A percentile compares a stretch with the other conserved stretches of the same genome.
These are phyloP conservation scores for Ptyas mucosa DNA, from an alignment of 2,113 vertebrate genomes.

Conservation along the genomic window DNA sequence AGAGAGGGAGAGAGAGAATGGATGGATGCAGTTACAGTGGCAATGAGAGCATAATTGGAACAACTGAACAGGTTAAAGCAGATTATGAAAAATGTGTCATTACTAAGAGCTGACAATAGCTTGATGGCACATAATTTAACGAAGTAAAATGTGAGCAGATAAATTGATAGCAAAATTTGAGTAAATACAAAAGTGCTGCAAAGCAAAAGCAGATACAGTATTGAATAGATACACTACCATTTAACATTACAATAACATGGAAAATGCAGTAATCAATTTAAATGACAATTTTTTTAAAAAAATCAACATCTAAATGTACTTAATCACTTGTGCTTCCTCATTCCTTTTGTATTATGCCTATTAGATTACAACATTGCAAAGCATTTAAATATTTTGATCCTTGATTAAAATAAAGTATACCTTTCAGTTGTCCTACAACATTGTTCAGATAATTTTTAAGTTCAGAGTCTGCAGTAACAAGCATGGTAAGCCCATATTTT, in stretches of 20 bases:
- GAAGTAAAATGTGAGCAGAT: neutral
- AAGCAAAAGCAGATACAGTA: neutral
- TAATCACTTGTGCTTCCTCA: neutral
- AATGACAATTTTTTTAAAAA: neutral
- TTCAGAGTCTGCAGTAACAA: conserved; percentile 84
- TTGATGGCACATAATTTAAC: neutral
- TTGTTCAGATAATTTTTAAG: conserved; percentile 89
- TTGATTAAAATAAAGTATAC: conserved; percentile 46
- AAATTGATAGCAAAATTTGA: neutral
- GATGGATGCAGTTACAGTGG: neutral
- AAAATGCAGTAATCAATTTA: neutral
- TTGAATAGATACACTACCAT: neutral
- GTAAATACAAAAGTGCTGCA: neutral
- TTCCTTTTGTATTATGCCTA: neutral
- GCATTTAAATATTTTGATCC: neutral
- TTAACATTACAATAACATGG: neutral
- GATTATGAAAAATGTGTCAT: neutral
- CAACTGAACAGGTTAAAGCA: neutral
- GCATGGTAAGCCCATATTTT: conserved; percentile 90
- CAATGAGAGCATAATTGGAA: neutral
- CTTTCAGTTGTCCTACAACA: conserved; percentile 91
- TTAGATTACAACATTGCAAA: neutral
- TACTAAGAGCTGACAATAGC: neutral
- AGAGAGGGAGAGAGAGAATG: neutral
- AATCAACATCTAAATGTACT: neutral